phyloP scores from a whole-genome alignment of 2,113 vertebrate species.

The Amphilophus citrinellus region DNA sequence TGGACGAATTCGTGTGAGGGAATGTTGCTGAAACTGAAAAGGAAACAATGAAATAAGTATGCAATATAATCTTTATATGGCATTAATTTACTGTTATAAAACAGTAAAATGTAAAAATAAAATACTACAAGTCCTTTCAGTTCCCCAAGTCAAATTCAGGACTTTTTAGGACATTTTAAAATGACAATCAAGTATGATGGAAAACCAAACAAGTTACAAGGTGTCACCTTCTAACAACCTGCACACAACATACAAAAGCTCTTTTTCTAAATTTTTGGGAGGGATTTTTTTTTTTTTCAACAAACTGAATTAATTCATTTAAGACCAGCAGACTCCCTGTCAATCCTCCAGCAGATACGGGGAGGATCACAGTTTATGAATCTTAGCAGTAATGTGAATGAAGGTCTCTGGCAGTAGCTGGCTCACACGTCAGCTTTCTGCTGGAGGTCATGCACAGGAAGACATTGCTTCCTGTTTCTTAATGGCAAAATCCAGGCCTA shows the following conservation, averaged over 20 bases:
- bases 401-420: background rate
- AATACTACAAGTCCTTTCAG: background rate
- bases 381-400: background rate
- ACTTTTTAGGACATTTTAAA: background rate
- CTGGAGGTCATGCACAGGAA: slow-evolving; percentile 41
- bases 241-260: background rate
- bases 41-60: background rate
- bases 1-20: no score
- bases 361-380: background rate
- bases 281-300: background rate
- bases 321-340: background rate
- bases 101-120: background rate
- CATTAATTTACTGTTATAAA: background rate
- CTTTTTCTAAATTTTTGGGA: background rate
- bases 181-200: background rate
- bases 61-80: background rate
- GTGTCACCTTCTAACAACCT: fast-evolving
- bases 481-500: background rate
- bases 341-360: background rate
- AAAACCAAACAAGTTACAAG: background rate
- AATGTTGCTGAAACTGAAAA: fast-evolving
- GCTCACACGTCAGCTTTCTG: background rate
- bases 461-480: slow-evolving; percentile 37
- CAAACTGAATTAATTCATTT: background rate
- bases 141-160: background rate